Evolutionary conservation across 1,140 invertebrate genomes (phyloP), one percentile per base, ranked within the genome.

Genomic region (Lamellibrachia luymesi): DNA sequence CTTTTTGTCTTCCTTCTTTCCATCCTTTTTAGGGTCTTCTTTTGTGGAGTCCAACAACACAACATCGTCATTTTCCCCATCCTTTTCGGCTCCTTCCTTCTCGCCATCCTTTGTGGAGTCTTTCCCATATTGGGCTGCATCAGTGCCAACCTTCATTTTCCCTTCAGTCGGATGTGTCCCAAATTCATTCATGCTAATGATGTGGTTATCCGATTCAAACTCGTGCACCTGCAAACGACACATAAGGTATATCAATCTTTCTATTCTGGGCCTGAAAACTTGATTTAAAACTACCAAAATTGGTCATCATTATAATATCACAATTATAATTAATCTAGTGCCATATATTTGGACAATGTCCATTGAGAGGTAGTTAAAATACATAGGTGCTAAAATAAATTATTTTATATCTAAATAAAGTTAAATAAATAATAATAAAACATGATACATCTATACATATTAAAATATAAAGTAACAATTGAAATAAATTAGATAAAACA

Each of bases 151-250:
- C 91, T 25, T 91, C 22, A 25, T 38, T 38, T 38, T 1, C 38
- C 38, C 38, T 38, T 38, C 38, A 38, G 38, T 38, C 38, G 90
- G 50, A 50, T 10, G 27, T 6, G 90, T 91, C 10, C 90, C 90
- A 91, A 93, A 93, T 93, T 96, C 95, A 4, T 99, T 99, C 98
- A 99, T 99, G 94, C 98, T 99, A 96, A 99, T 99, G 94, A 98
- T 98, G 0, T 99, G 99, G 96, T 99, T 99, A 92, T 99, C 99
- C 94, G 98, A 97, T 96, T 99, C 99, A 96, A 99, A 99, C 95
- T 99, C 99, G 96, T 99, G 98, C 51, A 99, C 93, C 93, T 94
- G 27, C 2, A 56, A 92, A 22, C 38, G 7, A 90, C 51, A 94
- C 91, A 91, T 25, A 92, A 93, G 91, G 38, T 38, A 38, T 38